Evolutionary conservation across 2,888 invertebrate genomes (phyloP), one percentile per base, ranked within the genome.

Genomic region (Dicyrtoma fusca): DNA sequence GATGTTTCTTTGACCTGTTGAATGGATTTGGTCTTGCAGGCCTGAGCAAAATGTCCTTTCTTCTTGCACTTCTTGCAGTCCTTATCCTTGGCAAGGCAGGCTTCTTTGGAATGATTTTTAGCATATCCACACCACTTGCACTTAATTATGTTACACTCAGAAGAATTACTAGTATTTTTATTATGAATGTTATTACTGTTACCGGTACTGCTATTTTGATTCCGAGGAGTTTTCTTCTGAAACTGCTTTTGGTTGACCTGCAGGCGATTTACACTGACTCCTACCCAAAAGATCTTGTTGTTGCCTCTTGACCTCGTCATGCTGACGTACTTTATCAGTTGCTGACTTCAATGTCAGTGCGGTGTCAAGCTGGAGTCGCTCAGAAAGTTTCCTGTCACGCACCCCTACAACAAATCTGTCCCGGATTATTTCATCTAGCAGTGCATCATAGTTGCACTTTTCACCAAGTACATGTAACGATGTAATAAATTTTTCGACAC

Each of bases 361-460:
- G 6, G 61, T 21, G 19, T 70, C 73, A 13, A 76, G 10, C 55
- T 75, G 75, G 4, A 78, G 34, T 62, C 75, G 76, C 64, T 78
- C 71, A 6, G 74, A 69, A 8, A 78, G 47, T 13, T 71, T 25
- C 11, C 74, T 55, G 59, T 79, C 74, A 4, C 45, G 14, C 13
- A 79, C 72, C 5, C 77, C 78, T 0, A 76, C 69, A 0, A 79
- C 77, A 2, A 80, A 74, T n/a, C 75, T 21, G 34, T 79, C 78
- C 1, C 77, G 64, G 21, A 80, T 76, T n/a, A 79, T 53, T 19
- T 77, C 73, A 25, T 77, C 77, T 14, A 61, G 62, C 10, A 79
- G 66, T 11, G 51, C 55, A 11, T 34, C 72, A 61, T 72, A 79
- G 0, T 70, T 73, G 49, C 79, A 79, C 51, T 72, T 45, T 45